Evolutionary conservation across 1,140 invertebrate species (phyloP), one percentile per base, ranked within the genome.

Genomic region (Drosophila erecta): DNA sequence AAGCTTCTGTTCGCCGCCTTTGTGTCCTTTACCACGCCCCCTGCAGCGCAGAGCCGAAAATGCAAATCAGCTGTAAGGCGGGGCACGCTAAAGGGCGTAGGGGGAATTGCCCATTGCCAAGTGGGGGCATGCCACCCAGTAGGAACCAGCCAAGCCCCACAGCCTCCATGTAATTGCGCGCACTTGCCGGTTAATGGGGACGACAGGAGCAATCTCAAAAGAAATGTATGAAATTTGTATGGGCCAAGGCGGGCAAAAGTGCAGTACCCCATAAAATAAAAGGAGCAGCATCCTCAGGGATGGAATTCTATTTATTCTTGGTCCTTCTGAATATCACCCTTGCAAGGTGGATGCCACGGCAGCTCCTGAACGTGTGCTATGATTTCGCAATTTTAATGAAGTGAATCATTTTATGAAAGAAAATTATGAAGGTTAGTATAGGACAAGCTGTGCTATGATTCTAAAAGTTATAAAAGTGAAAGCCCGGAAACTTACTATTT

Each of bases 141-240:
- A 10, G 30, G 30, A 30, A 3, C 1, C 30, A 8, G 7, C 30
- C 30, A 30, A 8, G 35, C 54, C 50, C 46, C 61, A 58, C 41
- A 37, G 49, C 37, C 72, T 46, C 47, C 62, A 37, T 87, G 83
- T 86, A 86, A 86, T 86, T 86, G 83, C 66, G 75, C 75, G 72
- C 83, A 86, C 83, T 86, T 86, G 83, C 75, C 79, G 79, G 79
- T 83, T 87, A 86, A 87, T 86, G 81, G 78, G 74, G 69, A 61
- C 83, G 83, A 87, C 83, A 87, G 75, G 64, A 80, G 83, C 83
- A 75, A 83, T 83, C 83, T 87, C 61, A 76, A 81, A 77, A 87
- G 81, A 87, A 81, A 74, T 87, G 83, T 81, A 86, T 87, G 83
- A 86, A 86, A 85, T 86, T 85, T 85, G 81, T 85, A 85, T 76